phyloP scores from a whole-genome alignment of 2,888 invertebrate species.

The Oscheius myriophilus region DNA sequence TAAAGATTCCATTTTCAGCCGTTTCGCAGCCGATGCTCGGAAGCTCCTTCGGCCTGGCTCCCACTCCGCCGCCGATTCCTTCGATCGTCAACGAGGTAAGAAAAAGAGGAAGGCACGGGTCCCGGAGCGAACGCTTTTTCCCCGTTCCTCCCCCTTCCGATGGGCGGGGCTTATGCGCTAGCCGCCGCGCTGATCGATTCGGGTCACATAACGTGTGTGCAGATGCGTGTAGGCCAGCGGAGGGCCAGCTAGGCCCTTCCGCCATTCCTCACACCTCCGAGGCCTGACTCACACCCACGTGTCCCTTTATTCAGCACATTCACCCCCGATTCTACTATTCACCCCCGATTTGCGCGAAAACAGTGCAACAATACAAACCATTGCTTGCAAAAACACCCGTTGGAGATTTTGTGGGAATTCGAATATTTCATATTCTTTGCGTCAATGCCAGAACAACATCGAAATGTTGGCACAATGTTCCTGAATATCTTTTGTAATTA shows the following conservation, averaged over 20 bases:
- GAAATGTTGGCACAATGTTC: no score
- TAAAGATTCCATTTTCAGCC: slow-evolving; percentile 34
- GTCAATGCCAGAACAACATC: no score
- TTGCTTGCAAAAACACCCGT: no score
- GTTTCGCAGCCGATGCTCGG: slow-evolving; percentile 55
- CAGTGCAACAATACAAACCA: no score
- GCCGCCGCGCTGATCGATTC: slow-evolving; percentile 30
- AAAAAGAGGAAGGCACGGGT: not conserved
- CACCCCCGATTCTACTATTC: no score
- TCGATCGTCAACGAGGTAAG: slow-evolving; percentile 45
- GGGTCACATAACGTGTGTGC: slow-evolving; percentile 31
- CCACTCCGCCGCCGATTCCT: slow-evolving; percentile 58
- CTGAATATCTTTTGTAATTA: no score
- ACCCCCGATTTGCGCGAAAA: no score
- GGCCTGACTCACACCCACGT: no score
- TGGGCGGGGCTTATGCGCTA: slow-evolving; percentile 22
- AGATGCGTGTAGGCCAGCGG: slow-evolving; percentile 25
- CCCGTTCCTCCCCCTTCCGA: slow-evolving; percentile 1
- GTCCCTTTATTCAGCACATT: no score
- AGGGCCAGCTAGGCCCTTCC: not conserved
- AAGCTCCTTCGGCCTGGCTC: slow-evolving; percentile 61
- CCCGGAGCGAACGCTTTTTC: not conserved
- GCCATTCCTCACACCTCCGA: no score
- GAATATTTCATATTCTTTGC: no score
- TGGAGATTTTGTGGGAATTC: no score